Conservation (phyloP, 2,888 invertebrate species). For the Epirrhoe tristata region DNA sequence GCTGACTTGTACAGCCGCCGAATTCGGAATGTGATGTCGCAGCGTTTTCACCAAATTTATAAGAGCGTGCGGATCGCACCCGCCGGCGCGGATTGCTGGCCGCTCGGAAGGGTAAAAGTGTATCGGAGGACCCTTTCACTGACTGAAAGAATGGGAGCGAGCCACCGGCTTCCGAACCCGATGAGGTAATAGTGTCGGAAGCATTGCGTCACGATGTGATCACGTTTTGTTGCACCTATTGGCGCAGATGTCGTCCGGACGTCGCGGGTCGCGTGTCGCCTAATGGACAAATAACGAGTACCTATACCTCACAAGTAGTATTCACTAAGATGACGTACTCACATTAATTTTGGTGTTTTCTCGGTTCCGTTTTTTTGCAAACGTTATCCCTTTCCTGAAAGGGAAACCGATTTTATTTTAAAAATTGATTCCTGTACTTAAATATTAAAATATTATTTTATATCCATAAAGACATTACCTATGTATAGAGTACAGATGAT, state of each 20-base stretch:
- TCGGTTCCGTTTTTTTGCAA: too few species aligned
- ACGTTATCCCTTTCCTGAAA: too few species aligned
- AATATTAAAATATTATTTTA: too few species aligned
- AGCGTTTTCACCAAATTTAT: constrained; percentile 83
- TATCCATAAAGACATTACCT: too few species aligned
- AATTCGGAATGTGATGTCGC: constrained; percentile 83
- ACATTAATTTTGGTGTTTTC: background rate
- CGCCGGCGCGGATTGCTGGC: constrained; percentile 60
- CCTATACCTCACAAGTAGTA: background rate
- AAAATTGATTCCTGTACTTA: too few species aligned
- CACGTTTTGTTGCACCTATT: constrained; percentile 70
- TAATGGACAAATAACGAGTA: constrained; percentile 36
- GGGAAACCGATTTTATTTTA: too few species aligned
- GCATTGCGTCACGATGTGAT: constrained; percentile 71
- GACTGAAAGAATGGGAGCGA: constrained; percentile 82
- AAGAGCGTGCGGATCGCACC: constrained; percentile 73
- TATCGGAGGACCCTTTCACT: constrained; percentile 83
- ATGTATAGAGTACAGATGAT: too few species aligned
- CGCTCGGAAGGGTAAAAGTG: constrained; percentile 79
- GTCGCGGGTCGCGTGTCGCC: constrained; percentile 38
- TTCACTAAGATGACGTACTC: constrained; percentile 10
- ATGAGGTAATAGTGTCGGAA: constrained; percentile 80
- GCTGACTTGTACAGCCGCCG: constrained; percentile 79
- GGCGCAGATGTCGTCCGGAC: constrained; percentile 58
- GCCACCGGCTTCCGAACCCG: constrained; percentile 76